Conservation (phyloP, 2,797 vertebrate species). For the Lateolabrax maculatus region DNA sequence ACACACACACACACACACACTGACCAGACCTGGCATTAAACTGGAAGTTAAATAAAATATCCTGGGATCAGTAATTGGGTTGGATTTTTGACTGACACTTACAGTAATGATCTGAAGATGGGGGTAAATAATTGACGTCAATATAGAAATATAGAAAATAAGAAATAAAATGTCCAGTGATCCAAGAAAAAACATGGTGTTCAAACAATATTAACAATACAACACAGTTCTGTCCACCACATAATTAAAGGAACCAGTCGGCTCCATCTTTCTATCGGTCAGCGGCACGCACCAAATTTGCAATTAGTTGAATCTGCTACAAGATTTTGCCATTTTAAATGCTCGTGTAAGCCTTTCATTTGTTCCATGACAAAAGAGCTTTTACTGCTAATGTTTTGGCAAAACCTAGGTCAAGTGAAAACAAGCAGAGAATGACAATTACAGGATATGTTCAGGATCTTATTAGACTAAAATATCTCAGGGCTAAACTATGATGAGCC, state of each 20-base stretch:
- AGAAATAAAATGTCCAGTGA: not conserved
- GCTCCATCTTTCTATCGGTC: too few relatives aligned
- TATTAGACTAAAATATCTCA: not conserved
- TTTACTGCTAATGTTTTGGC: not conserved
- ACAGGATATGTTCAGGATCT: not conserved
- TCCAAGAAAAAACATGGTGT: too few relatives aligned
- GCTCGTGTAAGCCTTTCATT: not conserved
- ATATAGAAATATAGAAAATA: not conserved
- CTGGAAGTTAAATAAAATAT: conserved; percentile 4
- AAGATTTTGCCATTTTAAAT: not conserved
- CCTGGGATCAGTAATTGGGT: not conserved
- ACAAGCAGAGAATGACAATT: not conserved
- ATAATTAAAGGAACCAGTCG: not conserved
- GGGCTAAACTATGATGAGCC: not conserved
- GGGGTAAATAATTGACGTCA: not conserved
- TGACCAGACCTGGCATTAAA: conserved; percentile 2
- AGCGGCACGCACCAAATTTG: too few relatives aligned
- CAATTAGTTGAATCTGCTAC: too few relatives aligned
- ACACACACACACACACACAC: not conserved
- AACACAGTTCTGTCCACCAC: not conserved
- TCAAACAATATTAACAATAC: not conserved
- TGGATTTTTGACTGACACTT: not conserved
- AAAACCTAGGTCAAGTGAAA: not conserved
- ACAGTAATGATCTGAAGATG: not conserved
- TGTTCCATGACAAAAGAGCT: not conserved